Evolutionary conservation across 1,140 invertebrate genomes (phyloP).

Genomic region (Sarcophaga bullata): DNA sequence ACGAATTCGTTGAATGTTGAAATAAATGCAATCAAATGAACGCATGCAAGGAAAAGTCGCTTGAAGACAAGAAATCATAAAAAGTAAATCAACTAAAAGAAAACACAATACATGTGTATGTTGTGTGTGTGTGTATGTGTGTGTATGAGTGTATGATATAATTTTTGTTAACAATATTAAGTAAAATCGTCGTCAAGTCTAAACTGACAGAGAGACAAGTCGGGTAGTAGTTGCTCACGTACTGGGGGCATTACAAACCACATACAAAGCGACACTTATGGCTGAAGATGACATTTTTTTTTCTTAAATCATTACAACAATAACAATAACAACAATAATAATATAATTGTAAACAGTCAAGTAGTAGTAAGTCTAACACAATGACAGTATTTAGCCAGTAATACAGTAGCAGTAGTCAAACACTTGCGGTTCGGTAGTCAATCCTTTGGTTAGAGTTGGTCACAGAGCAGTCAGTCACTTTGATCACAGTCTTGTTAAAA

Average conservation of each 20-base stretch:
- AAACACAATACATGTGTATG: too few relatives aligned
- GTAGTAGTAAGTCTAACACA: background rate
- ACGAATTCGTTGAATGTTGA: background rate
- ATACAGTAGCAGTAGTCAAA: background rate
- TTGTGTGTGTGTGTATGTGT: too few relatives aligned
- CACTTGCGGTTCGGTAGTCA: background rate
- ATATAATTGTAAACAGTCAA: background rate
- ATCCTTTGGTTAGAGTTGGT: background rate
- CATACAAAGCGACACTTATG: slow-evolving; percentile 23
- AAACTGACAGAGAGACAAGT: background rate
- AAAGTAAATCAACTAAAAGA: slow-evolving; percentile 32
- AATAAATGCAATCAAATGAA: background rate
- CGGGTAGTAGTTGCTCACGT: background rate
- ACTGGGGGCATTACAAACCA: slow-evolving; percentile 15
- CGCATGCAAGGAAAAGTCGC: background rate
- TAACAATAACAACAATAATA: too few relatives aligned
- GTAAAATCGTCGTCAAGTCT: slow-evolving; percentile 16
- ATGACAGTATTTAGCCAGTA: background rate
- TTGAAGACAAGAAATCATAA: slow-evolving; percentile 16
- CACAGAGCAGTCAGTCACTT: background rate
- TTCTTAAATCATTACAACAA: background rate
- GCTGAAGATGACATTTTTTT: slow-evolving; percentile 18
- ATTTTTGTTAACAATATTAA: slow-evolving; percentile 29
- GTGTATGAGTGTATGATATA: slow-evolving; percentile 4
- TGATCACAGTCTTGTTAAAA: slow-evolving; percentile 1